phyloP scores from a whole-genome alignment of 35 echinoderm and acorn worm species.

The Heliocidaris tuberculata region DNA sequence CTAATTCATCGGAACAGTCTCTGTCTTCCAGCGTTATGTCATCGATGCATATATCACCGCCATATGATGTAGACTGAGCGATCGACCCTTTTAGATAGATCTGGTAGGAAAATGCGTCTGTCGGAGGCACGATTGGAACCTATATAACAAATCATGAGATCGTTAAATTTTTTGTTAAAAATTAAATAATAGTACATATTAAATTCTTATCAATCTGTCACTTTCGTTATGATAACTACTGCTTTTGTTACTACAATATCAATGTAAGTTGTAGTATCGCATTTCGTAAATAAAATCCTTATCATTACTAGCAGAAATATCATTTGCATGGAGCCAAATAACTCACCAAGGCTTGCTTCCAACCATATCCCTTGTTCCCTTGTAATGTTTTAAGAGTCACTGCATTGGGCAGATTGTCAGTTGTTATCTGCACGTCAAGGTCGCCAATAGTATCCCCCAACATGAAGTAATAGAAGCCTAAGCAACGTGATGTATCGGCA shows the following conservation, averaged over 20 bases:
- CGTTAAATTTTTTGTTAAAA: not conserved
- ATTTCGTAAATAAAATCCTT: too few relatives aligned
- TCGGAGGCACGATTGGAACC: not conserved
- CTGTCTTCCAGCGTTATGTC: constrained; percentile 13
- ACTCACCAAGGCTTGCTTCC: not conserved
- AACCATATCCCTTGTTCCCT: not conserved
- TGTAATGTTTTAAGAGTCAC: not conserved
- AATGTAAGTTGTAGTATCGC: too few relatives aligned
- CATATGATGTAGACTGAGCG: not conserved
- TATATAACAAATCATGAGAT: not conserved
- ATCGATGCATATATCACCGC: constrained; percentile 22
- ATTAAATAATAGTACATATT: too few relatives aligned
- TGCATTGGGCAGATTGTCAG: not conserved
- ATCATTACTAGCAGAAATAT: too few relatives aligned
- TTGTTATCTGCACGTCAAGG: not conserved
- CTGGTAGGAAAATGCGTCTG: not conserved
- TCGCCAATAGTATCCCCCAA: not conserved
- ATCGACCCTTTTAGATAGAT: not conserved
- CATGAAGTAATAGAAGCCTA: not conserved
- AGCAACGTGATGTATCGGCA: not conserved
- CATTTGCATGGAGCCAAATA: not conserved
- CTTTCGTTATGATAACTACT: too few relatives aligned
- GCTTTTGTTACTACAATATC: too few relatives aligned
- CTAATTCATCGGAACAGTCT: not conserved
- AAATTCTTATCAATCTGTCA: too few relatives aligned